Evolutionary conservation across 2,888 invertebrate genomes (phyloP), one percentile per base, ranked within the genome.

Genomic region (Parasteatoda lunata): DNA sequence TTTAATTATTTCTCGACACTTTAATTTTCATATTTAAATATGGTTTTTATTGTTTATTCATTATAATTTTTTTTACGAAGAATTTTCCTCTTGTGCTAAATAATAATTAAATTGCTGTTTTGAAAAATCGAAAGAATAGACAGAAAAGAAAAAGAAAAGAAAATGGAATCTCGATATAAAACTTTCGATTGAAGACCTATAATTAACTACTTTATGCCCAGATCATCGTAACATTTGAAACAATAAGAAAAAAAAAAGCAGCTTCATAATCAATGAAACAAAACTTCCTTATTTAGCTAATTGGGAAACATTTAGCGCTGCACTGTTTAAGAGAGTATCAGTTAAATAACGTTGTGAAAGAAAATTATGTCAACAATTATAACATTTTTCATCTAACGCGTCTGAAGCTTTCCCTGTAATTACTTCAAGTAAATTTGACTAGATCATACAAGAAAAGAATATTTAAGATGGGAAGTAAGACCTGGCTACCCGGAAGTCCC

Each of bases 401-500:
- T 30, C 59, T 59, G 59, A 30, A 6, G 59, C 8, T n/a, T 59
- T 59, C 59, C 9, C 59, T 9, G 59, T 59, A 59, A 59, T 59
- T 59, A 59, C 59, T n/a, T n/a, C 59, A 13, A 13, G 59, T 13
- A n/a, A 59, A 13, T n/a, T 59, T 59, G 59, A 59, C 9, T 59
- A 59, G 59, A 59, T 13, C 11, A 59, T 59, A n/a, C 59, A n/a
- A n/a, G n/a, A 59, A 59, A 59, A 59, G 59, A 59, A 59, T 59
- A 59, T 59, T n/a, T 13, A 59, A 59, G 13, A 69, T 15, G 70
- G 52, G 54, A 54, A 54, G 15, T 15, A 54, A 48, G 64, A 51
- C 71, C 64, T 64, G 80, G 7, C 54, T 47, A 69, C 65, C 76
- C 85, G 85, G 85, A 86, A 86, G 80, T 49, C 72, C 78, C 66